Base-by-base conservation (phyloP, 2,797 vertebrate genomes). In the Bovichtus diacanthus region DNA sequence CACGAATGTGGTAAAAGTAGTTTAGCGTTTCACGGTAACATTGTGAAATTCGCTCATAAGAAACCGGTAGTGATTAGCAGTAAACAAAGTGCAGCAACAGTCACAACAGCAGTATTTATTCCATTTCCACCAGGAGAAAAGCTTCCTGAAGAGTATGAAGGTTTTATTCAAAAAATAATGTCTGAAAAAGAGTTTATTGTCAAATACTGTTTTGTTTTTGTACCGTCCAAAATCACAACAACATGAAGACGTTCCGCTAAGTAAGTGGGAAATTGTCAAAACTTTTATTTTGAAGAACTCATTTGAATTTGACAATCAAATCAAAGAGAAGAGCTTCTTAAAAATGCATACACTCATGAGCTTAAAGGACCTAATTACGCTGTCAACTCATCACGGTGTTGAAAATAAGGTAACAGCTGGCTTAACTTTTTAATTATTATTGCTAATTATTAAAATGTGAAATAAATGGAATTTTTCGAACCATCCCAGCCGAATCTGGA, bases 321-420 rank as follows among this genome's bases (percentile, higher is more conserved):
- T 31, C n/a, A 12, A 27, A 29, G 38, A 49, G 21, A 19, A 27
- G 7, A 4, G 50, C 10, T 9, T 67, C 49, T 66, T 9, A 53
- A 11, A 62, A 70, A 36, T 31, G 6, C 4, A 36, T 10, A 8
- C n/a, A 50, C 49, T 18, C 65, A 39, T 46, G 50, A 46, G 31
- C 44, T 51, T 36, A 36, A 36, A 67, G 53, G 4, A 55, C 43
- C 70, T 27, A 15, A 62, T 46, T 44, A 12, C 0, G 0, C n/a
- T 46, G 6, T 47, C 29, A 55, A 21, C 39, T 58, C 7, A 27
- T 41, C 31, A 3, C 18, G 63, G 23, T 36, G 56, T 21, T 29
- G 9, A 47, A 76, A 64, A 72, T 25, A 44, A 61, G 54, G 3
- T 25, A 68, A 29, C 43, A 31, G 50, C 50, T 70, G 44, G 36